Evolutionary conservation across 1,140 invertebrate genomes (phyloP).

Genomic region (Nasonia giraulti): DNA sequence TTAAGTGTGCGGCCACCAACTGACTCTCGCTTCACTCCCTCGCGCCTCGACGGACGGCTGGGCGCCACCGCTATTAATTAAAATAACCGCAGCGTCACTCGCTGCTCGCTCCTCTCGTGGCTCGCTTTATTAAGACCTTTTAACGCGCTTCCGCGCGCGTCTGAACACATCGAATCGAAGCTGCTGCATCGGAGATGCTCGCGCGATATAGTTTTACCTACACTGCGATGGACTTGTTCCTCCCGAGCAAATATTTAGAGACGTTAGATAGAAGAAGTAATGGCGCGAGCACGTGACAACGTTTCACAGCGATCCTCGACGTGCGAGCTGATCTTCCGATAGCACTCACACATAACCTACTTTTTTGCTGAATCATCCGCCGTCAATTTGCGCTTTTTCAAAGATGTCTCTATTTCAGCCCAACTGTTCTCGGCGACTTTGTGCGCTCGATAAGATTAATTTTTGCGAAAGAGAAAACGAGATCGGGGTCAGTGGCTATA

Average conservation of each 20-base stretch:
- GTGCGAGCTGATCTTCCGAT: neutral
- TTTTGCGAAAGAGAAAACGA: neutral
- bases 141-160: constrained; percentile 18
- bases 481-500: constrained; percentile 10
- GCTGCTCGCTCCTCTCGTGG: constrained; percentile 42
- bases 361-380: neutral
- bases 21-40: constrained; percentile 20
- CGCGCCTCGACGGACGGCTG: constrained; percentile 28
- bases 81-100: constrained; percentile 63
- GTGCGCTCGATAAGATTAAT: constrained; percentile 8
- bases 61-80: constrained; percentile 61
- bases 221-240: no score
- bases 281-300: neutral
- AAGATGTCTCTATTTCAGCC: neutral
- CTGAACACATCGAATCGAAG: neutral
- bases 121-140: constrained; percentile 61
- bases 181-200: no score
- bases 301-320: neutral
- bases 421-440: neutral
- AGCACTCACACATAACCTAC: neutral
- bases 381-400: neutral
- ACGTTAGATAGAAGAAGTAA: neutral
- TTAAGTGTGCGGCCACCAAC: constrained; percentile 43
- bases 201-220: no score
- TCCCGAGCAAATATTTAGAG: no score